Conservation (phyloP, 2,113 vertebrate genomes). For the Macquaria ambigua region DNA sequence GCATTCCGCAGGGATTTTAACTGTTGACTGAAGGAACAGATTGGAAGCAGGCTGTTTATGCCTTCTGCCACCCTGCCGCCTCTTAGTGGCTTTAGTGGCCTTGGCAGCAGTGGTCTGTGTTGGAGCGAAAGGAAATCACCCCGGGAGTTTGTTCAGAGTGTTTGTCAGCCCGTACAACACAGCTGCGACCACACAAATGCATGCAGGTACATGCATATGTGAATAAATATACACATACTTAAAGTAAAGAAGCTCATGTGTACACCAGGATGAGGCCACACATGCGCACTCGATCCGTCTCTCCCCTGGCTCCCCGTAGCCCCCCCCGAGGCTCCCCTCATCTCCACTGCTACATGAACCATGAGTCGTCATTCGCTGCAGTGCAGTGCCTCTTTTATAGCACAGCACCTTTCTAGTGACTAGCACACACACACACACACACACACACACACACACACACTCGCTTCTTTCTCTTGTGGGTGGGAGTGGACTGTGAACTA, state of each 20-base stretch:
- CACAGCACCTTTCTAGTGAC: conserved; percentile 23
- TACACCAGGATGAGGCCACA: conserved; percentile 14
- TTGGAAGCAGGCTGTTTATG: conserved; percentile 62
- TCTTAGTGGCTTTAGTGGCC: conserved; percentile 55
- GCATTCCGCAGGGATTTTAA: conserved; percentile 58
- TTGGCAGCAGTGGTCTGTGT: conserved; percentile 46
- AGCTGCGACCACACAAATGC: conserved; percentile 37
- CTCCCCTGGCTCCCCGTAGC: not conserved
- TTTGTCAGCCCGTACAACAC: conserved; percentile 35
- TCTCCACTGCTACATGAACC: conserved; percentile 56
- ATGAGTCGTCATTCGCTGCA: conserved; percentile 60
- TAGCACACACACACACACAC: not conserved
- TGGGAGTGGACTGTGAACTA: conserved; percentile 30
- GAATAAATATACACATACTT: conserved; percentile 28
- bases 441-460: not conserved
- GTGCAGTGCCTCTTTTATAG: conserved; percentile 40
- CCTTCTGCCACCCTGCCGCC: conserved; percentile 54
- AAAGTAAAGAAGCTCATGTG: conserved; percentile 11
- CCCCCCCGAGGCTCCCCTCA: conserved; percentile 17
- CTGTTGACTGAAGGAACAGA: conserved; percentile 76
- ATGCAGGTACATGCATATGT: conserved; percentile 32
- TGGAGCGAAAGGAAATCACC: conserved; percentile 46
- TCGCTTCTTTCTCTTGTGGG: conserved; percentile 1
- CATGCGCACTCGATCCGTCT: not conserved
- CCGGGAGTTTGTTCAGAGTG: conserved; percentile 34